Evolutionary conservation across 1,140 invertebrate species (phyloP), one percentile per base, ranked within the genome.

Genomic region (Drosophila virilis): DNA sequence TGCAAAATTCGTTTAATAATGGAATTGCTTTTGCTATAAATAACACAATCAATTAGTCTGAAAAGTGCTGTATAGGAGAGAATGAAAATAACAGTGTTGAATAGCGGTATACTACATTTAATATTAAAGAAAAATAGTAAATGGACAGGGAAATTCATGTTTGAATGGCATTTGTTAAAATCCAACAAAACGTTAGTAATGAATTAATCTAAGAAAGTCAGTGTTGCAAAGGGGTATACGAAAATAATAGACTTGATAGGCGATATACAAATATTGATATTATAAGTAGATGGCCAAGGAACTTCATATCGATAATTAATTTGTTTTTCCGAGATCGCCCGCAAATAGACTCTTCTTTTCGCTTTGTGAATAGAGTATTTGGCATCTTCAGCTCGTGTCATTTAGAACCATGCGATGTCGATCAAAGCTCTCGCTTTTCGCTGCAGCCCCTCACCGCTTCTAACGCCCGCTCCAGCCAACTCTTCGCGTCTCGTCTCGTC

Each of bases 341-440:
- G 2, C 42, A 43, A 2, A 15, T 15, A 15, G 22, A 28, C 22
- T 15, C 6, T 13, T 8, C 1, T 43, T 43, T 15, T 22, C 28
- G 12, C 28, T 48, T 10, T 9, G 9, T n/a, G 13, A 42, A 42
- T 6, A 42, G 40, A 42, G 40, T 35, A 9, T 52, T 33, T 32
- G 10, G 17, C 32, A 10, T 12, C 9, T 38, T 55, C 35, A 22
- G 15, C 15, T 55, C 15, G 9, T 55, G 52, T 55, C 37, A 15
- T 48, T 43, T 32, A 65, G 68, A 71, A 65, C 42, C 33, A 37
- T 50, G 52, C 54, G 22, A 48, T 66, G 28, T 32, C 45, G 68
- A 68, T 68, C 70, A 17, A 37, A 68, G 64, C 55, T 73, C 65
- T 73, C 70, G 64, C 54, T 68, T 73, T 68, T 68, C 35, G 54